These are phyloP conservation scores for Romanogobio albipinnatus DNA, from an alignment of 2,113 vertebrate genomes.

Conservation along the genomic window DNA sequence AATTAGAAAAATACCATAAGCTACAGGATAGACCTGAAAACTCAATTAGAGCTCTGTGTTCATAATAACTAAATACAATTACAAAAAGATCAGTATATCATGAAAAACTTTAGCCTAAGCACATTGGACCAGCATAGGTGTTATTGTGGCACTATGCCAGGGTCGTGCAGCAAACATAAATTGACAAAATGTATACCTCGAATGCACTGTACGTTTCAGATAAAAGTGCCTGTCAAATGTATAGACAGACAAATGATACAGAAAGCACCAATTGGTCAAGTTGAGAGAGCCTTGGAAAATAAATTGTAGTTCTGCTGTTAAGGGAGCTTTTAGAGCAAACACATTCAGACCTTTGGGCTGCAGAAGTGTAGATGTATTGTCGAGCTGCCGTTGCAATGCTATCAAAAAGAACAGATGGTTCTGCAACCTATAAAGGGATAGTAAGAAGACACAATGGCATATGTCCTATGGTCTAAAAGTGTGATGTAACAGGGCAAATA, in stretches of 20 bases:
- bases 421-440: conserved; percentile 35
- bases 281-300: neutral
- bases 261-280: neutral
- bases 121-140: too few relatives aligned
- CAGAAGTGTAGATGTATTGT: conserved; percentile 72
- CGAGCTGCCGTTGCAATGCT: conserved; percentile 57
- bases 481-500: too few relatives aligned
- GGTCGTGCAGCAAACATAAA: too few relatives aligned
- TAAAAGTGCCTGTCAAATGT: conserved; percentile 1
- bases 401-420: conserved; percentile 17
- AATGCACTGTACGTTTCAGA: neutral
- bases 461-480: neutral
- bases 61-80: too few relatives aligned
- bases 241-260: neutral
- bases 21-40: too few relatives aligned
- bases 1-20: too few relatives aligned
- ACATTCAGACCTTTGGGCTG: conserved; percentile 71
- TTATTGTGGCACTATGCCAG: too few relatives aligned
- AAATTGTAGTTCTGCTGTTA: neutral
- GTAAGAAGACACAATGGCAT: conserved; percentile 9
- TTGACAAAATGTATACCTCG: neutral
- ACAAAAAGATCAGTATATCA: too few relatives aligned
- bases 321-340: conserved; percentile 2
- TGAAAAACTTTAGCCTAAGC: too few relatives aligned
- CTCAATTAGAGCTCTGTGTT: too few relatives aligned